phyloP scores from a whole-genome alignment of 2,888 invertebrate genomes.

The Merodon equestris region DNA sequence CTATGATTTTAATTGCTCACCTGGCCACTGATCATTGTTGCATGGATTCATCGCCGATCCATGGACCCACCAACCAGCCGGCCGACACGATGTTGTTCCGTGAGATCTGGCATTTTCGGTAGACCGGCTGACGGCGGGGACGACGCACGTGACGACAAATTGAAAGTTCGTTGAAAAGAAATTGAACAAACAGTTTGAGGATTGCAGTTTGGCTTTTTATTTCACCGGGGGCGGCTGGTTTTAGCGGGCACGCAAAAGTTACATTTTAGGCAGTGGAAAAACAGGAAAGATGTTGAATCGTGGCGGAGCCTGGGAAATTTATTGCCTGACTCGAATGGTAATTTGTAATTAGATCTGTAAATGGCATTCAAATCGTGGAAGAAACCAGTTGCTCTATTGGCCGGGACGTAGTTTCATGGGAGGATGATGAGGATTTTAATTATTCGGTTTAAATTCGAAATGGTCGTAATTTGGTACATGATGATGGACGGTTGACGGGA shows the following conservation, averaged over 20 bases:
- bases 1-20: conserved; percentile 66
- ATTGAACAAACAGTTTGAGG: conserved; percentile 38
- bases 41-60: conserved; percentile 16
- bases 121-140: conserved; percentile 2
- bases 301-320: conserved; percentile 55
- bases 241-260: conserved; percentile 44
- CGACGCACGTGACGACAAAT: conserved; percentile 4
- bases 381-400: too few relatives aligned
- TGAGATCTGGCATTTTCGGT: conserved; percentile 15
- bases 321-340: conserved; percentile 61
- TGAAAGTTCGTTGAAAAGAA: conserved; percentile 52
- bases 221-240: background rate
- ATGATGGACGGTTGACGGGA: too few relatives aligned
- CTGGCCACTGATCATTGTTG: conserved; percentile 58
- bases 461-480: too few relatives aligned
- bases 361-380: conserved; percentile 51
- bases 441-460: too few relatives aligned
- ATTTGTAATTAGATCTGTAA: conserved; percentile 65
- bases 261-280: conserved; percentile 33
- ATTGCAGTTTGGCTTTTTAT: conserved; percentile 3
- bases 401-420: too few relatives aligned
- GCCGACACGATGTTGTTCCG: conserved; percentile 48
- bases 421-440: too few relatives aligned
- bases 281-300: conserved; percentile 38
- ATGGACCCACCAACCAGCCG: conserved; percentile 22